Evolutionary conservation across 2,113 vertebrate genomes (phyloP).

Genomic region (Xenotilapia longispinis): DNA sequence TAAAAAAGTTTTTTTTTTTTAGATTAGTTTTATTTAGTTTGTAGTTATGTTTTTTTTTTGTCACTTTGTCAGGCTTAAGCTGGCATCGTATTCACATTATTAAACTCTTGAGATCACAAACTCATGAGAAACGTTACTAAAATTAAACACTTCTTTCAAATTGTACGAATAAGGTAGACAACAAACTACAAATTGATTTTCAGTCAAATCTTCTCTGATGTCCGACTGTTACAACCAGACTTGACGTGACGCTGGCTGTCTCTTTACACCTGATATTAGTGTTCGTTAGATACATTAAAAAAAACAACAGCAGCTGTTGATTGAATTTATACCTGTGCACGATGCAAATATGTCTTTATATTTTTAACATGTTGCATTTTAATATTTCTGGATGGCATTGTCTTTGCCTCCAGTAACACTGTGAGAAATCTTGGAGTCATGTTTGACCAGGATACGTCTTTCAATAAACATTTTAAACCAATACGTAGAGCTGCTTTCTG

Average conservation of each 20-base stretch:
- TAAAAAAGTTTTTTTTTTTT: accelerated
- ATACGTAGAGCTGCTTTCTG: accelerated
- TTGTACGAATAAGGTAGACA: accelerated
- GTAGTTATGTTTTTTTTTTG: neutral
- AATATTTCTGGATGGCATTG: neutral
- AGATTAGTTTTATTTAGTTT: neutral
- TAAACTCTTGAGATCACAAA: neutral
- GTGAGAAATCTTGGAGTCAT: accelerated
- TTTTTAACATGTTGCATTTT: neutral
- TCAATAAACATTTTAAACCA: neutral
- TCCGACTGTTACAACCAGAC: accelerated
- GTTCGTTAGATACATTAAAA: accelerated
- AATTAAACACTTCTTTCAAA: accelerated
- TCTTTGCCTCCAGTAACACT: neutral
- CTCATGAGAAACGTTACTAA: accelerated
- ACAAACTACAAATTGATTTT: neutral
- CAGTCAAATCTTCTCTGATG: neutral
- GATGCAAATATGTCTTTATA: accelerated
- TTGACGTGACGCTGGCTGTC: accelerated
- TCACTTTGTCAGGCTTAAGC: neutral
- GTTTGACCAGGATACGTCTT: neutral
- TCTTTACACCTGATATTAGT: accelerated
- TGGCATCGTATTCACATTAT: accelerated
- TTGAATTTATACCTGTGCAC: accelerated
- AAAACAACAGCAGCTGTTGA: neutral